These are phyloP conservation scores for Epizoanthus stellaris DNA, from an alignment of 92 coral and sea anemone species.

Conservation along the genomic window DNA sequence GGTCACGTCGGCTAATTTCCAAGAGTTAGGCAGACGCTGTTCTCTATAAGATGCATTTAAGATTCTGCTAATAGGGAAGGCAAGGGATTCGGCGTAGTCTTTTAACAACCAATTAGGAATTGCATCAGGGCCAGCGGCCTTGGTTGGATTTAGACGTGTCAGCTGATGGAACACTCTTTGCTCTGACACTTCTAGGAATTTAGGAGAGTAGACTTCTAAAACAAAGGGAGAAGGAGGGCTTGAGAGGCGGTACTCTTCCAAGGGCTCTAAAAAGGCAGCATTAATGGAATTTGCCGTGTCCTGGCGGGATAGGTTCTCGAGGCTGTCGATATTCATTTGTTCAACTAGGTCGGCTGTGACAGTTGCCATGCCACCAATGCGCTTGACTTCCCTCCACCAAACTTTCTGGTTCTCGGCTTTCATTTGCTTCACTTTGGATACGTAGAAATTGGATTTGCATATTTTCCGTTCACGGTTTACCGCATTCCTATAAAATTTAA, in stretches of 20 bases:
- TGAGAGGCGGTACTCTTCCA: slow-evolving; percentile 46
- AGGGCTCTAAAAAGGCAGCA: slow-evolving; percentile 44
- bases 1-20: slow-evolving; percentile 42
- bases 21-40: slow-evolving; percentile 41
- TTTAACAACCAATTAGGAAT: slow-evolving; percentile 24
- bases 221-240: slow-evolving; percentile 11
- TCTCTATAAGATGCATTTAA: background rate
- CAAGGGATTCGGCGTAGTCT: slow-evolving; percentile 32
- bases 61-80: slow-evolving; percentile 17
- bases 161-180: slow-evolving; percentile 12
- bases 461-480: slow-evolving; percentile 46
- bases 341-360: too few species aligned
- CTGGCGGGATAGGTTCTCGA: slow-evolving; percentile 21
- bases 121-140: slow-evolving; percentile 31
- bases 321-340: background rate
- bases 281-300: slow-evolving; percentile 47
- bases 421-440: slow-evolving; percentile 44
- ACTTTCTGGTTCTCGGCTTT: slow-evolving; percentile 46
- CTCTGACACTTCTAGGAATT: background rate
- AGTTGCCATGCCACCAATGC: slow-evolving; percentile 38
- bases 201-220: background rate
- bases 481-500: slow-evolving; percentile 41
- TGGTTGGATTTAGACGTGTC: slow-evolving; percentile 30
- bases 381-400: slow-evolving; percentile 58
- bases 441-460: slow-evolving; percentile 40